phyloP scores from a whole-genome alignment of 2,888 invertebrate species.

The Nysson spinosus region DNA sequence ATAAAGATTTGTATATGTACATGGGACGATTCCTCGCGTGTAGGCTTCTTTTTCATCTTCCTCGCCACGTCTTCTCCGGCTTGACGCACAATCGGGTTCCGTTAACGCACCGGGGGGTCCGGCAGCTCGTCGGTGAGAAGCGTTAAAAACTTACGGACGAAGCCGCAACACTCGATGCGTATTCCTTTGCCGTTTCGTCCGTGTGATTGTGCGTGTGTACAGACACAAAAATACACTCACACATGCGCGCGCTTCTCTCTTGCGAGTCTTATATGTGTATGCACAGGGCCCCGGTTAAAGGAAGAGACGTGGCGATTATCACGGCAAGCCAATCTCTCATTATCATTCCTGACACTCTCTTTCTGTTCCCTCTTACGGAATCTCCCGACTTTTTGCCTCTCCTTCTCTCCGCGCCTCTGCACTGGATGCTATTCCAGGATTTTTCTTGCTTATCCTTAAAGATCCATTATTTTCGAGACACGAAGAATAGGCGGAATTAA shows the following conservation, averaged over 20 bases:
- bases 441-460: too few species aligned
- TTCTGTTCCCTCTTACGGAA: conserved; percentile 56
- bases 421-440: too few species aligned
- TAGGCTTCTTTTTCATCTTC: conserved; percentile 10
- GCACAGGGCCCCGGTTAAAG: conserved; percentile 51
- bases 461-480: too few species aligned
- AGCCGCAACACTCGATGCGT: conserved; percentile 18
- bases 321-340: conserved; percentile 70
- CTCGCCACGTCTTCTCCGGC: conserved; percentile 20
- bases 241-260: conserved; percentile 3
- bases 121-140: conserved; percentile 50
- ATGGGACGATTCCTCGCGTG: conserved; percentile 11
- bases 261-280: conserved; percentile 39
- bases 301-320: conserved; percentile 67
- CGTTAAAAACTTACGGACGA: conserved; percentile 54
- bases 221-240: conserved; percentile 7
- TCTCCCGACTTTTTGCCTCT: conserved; percentile 29
- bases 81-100: conserved; percentile 60
- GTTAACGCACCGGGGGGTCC: conserved; percentile 70
- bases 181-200: too few species aligned
- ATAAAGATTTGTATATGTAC: too few species aligned
- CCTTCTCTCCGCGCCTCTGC: conserved; percentile 1
- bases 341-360: conserved; percentile 71
- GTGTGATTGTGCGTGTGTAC: too few species aligned
- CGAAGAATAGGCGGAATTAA: too few species aligned